phyloP scores from a whole-genome alignment of 2,113 vertebrate species.

The Budorcas taxicolor region DNA sequence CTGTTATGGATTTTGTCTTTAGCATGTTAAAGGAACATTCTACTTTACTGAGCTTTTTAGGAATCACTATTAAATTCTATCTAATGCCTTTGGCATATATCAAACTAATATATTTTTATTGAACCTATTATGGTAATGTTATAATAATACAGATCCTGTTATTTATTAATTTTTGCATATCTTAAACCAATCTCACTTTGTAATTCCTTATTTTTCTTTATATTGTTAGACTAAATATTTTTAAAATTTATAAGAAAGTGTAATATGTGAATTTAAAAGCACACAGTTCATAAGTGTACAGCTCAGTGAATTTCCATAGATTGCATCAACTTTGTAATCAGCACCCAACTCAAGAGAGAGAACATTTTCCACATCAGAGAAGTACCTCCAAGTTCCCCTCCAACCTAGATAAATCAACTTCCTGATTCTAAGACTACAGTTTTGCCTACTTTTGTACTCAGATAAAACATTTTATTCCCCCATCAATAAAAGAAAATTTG shows the following conservation, averaged over 20 bases:
- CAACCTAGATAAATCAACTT: background rate
- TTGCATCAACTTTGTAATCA: background rate
- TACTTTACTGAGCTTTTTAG: background rate
- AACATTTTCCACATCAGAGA: background rate
- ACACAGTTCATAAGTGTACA: background rate
- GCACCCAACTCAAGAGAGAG: background rate
- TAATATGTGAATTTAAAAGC: background rate
- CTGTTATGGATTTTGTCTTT: background rate
- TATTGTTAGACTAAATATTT: background rate
- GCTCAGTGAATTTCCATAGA: background rate
- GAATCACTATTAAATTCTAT: background rate
- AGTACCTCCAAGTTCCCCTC: background rate
- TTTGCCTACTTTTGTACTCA: background rate
- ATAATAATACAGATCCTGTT: background rate
- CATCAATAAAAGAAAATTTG: background rate
- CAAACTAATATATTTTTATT: background rate
- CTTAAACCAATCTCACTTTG: background rate
- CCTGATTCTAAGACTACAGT: background rate
- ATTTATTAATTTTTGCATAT: background rate
- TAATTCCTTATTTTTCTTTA: background rate
- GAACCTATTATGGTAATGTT: background rate
- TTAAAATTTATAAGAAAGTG: background rate
- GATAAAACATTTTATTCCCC: background rate
- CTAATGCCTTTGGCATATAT: background rate
- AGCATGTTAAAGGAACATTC: background rate